Percentiles rank a stretch among this genome's conserved stretches.
These are phyloP conservation scores for Henricia sp. DNA, from an alignment of 53 echinoderm and acorn worm genomes.

Conservation along the genomic window DNA sequence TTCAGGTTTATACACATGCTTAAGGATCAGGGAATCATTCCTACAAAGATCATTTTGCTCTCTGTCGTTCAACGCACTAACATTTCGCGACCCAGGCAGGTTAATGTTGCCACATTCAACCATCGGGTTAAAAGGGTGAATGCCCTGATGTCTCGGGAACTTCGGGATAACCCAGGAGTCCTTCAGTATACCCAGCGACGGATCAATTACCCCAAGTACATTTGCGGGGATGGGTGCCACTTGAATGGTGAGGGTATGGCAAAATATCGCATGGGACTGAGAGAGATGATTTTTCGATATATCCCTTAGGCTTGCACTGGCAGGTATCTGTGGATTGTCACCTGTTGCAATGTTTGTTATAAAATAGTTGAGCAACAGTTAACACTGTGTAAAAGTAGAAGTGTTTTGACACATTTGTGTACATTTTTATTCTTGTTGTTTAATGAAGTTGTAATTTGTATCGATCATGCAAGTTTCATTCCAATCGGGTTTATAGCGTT, in stretches of 20 bases:
- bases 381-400: too few species aligned
- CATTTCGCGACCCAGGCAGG: constrained; percentile 12
- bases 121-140: constrained; percentile 26
- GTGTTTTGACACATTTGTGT: too few species aligned
- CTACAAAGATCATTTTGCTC: neutral
- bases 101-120: constrained; percentile 36
- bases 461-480: too few species aligned
- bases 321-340: too few species aligned
- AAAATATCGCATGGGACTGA: constrained; percentile 10
- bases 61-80: constrained; percentile 8
- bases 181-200: neutral
- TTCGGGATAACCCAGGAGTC: neutral
- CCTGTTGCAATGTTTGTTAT: too few species aligned
- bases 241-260: neutral
- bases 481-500: too few species aligned
- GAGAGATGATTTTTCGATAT: neutral
- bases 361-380: too few species aligned
- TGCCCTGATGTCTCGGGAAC: neutral
- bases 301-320: too few species aligned
- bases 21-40: neutral
- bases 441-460: too few species aligned
- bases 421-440: too few species aligned
- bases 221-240: constrained; percentile 6
- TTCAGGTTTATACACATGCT: constrained; percentile 7
- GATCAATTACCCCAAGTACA: constrained; percentile 19